phyloP scores from a whole-genome alignment of 2,888 invertebrate genomes.

The Odontocolon sp. region DNA sequence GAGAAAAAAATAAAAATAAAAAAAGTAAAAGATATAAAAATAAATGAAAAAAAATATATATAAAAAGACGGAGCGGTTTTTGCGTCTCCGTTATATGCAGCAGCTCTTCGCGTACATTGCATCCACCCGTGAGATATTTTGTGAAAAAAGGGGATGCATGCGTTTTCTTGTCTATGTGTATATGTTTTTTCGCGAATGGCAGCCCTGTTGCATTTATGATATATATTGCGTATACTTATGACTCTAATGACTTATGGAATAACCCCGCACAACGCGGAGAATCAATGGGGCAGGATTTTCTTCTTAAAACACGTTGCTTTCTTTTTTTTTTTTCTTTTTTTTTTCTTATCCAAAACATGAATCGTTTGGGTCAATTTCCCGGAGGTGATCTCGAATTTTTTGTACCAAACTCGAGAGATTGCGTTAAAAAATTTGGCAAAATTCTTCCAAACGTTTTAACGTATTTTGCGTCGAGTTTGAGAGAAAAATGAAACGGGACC shows the following conservation, averaged over 20 bases:
- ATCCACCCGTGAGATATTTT: background rate
- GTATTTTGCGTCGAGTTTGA: too few species aligned
- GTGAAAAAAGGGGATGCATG: background rate
- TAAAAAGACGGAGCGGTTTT: slow-evolving; percentile 35
- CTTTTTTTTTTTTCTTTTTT: background rate
- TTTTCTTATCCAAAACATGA: background rate
- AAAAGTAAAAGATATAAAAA: slow-evolving; percentile 51
- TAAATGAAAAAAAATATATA: slow-evolving; percentile 36
- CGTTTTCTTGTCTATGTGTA: slow-evolving; percentile 3
- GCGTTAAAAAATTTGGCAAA: too few species aligned
- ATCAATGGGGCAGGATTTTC: slow-evolving; percentile 42
- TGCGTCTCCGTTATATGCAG: background rate
- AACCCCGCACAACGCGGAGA: slow-evolving; percentile 50
- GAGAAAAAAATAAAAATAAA: slow-evolving; percentile 57
- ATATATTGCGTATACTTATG: slow-evolving; percentile 76
- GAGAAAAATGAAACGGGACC: slow-evolving; percentile 13
- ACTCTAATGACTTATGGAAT: slow-evolving; percentile 75
- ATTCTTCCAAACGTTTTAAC: too few species aligned
- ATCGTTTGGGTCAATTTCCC: too few species aligned
- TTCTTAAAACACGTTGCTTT: background rate
- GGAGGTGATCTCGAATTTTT: background rate
- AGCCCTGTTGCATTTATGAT: slow-evolving; percentile 75
- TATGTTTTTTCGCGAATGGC: slow-evolving; percentile 16
- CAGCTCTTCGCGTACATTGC: too few species aligned
- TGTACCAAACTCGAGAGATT: too few species aligned